Conservation (phyloP, 2,113 vertebrate species). For the Phocoena phocoena region DNA sequence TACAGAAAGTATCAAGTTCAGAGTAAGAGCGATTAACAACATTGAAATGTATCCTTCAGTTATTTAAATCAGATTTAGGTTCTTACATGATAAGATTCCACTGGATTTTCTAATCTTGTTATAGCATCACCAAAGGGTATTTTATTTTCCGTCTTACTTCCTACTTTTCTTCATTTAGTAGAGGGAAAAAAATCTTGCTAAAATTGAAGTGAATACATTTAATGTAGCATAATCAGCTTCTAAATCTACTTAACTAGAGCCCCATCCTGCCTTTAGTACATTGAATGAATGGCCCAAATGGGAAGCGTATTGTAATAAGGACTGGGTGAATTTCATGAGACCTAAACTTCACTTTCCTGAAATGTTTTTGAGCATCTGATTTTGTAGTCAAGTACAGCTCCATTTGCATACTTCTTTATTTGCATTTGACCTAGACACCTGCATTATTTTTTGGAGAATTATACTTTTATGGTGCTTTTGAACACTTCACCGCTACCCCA, state of each 20-base stretch:
- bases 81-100: slow-evolving; percentile 31
- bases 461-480: slow-evolving; percentile 65
- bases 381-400: slow-evolving; percentile 75
- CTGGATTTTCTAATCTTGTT: slow-evolving; percentile 53
- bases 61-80: slow-evolving; percentile 49
- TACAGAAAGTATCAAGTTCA: neutral
- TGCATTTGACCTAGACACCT: slow-evolving; percentile 79
- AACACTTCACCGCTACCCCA: slow-evolving; percentile 65
- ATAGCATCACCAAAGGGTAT: slow-evolving; percentile 52
- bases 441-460: slow-evolving; percentile 68
- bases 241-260: slow-evolving; percentile 75
- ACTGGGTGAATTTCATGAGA: slow-evolving; percentile 57
- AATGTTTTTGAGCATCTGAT: slow-evolving; percentile 78
- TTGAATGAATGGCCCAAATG: slow-evolving; percentile 68
- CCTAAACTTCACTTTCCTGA: slow-evolving; percentile 69
- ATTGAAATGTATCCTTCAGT: slow-evolving; percentile 26
- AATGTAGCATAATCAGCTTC: slow-evolving; percentile 73
- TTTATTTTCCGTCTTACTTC: slow-evolving; percentile 65
- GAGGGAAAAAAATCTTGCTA: slow-evolving; percentile 56
- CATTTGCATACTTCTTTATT: slow-evolving; percentile 76
- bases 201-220: slow-evolving; percentile 73
- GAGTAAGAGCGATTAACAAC: slow-evolving; percentile 33
- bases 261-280: slow-evolving; percentile 63
- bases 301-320: slow-evolving; percentile 70
- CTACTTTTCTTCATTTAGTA: slow-evolving; percentile 54